Percentiles rank a stretch among this genome's conserved stretches.
Conservation (phyloP, 2,113 vertebrate genomes). For the Myotis yumanensis region DNA sequence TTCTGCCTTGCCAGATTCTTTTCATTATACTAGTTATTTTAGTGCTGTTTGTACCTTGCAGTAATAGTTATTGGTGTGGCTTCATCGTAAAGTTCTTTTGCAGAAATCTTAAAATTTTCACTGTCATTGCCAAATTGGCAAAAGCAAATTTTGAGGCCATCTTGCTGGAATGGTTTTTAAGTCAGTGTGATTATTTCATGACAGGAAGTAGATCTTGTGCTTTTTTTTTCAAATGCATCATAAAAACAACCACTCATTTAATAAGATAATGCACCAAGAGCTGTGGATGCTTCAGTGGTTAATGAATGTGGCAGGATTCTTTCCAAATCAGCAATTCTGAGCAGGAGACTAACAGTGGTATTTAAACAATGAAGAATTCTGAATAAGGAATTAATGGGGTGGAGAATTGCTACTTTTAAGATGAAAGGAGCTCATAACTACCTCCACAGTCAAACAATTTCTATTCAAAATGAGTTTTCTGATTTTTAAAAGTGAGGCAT, state of each 20-base stretch:
- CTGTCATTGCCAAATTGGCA: background rate
- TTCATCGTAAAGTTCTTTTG: constrained; percentile 1
- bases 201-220: constrained; percentile 20
- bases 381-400: constrained; percentile 62
- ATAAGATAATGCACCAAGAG: constrained; percentile 40
- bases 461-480: constrained; percentile 45
- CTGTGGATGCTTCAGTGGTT: constrained; percentile 14
- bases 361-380: constrained; percentile 66
- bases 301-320: constrained; percentile 56
- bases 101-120: constrained; percentile 34
- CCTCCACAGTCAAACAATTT: constrained; percentile 43
- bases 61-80: background rate
- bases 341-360: constrained; percentile 47
- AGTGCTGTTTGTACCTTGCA: background rate
- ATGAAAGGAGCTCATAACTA: constrained; percentile 45
- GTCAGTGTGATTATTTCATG: background rate
- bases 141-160: background rate
- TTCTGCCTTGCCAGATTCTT: background rate
- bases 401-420: constrained; percentile 64
- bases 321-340: constrained; percentile 64
- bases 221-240: background rate
- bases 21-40: background rate
- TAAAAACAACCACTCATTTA: constrained; percentile 58
- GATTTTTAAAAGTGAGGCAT: constrained; percentile 24
- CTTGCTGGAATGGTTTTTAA: constrained; percentile 32